Evolutionary conservation across 2,888 invertebrate genomes (phyloP).

Genomic region (Lutraria lutraria): DNA sequence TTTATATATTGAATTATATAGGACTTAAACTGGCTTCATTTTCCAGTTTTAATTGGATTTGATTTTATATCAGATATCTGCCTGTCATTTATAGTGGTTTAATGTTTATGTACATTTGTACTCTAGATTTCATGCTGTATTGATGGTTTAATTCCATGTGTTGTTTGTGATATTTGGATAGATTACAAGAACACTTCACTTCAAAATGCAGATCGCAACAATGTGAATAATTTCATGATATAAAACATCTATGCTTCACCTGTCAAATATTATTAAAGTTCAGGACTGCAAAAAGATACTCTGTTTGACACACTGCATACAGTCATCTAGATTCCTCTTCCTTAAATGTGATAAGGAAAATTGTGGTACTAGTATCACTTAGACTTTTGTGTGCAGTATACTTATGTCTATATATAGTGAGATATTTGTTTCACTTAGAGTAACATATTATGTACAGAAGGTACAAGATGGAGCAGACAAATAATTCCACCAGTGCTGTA

Average conservation of each 20-base stretch:
- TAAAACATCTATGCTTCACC: too few species aligned
- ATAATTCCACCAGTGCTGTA: neutral
- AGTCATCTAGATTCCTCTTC: too few species aligned
- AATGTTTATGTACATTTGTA: neutral
- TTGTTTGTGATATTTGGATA: too few species aligned
- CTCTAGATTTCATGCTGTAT: neutral
- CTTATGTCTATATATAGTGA: neutral
- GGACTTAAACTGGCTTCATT: neutral
- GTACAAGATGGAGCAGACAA: slow-evolving; percentile 12
- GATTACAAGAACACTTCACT: too few species aligned
- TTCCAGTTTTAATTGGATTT: neutral
- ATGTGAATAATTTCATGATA: too few species aligned
- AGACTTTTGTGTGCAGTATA: neutral
- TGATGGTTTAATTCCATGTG: neutral
- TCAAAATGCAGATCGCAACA: too few species aligned
- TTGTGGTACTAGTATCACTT: neutral
- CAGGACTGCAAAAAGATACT: too few species aligned
- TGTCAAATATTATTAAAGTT: too few species aligned
- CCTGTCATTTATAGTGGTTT: neutral
- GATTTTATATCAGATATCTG: neutral
- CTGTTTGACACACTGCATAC: too few species aligned
- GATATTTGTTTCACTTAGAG: neutral
- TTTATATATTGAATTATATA: neutral
- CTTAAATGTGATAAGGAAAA: too few species aligned
- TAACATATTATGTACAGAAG: neutral